Conservation (phyloP, 2,797 vertebrate genomes). For the Cryptoblepharus egeriae region DNA sequence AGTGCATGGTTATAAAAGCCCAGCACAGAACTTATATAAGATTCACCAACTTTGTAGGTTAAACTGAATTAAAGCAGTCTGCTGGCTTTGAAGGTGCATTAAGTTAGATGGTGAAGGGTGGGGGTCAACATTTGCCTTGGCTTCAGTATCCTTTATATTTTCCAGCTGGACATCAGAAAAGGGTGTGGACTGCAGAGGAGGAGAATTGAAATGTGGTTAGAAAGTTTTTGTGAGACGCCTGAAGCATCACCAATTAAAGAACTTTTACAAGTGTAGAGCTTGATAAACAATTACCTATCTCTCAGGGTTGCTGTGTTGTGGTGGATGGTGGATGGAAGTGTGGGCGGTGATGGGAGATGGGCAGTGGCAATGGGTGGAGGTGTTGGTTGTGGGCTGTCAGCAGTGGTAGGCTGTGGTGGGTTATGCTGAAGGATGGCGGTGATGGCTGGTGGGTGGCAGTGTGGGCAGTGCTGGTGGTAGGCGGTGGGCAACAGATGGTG, state of each 20-base stretch:
- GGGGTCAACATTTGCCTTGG: constrained; percentile 19
- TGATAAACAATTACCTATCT: constrained; percentile 7
- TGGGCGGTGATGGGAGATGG: too few relatives aligned
- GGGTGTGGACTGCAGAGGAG: constrained; percentile 7
- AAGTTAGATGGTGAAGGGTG: constrained; percentile 3
- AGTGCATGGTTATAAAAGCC: not conserved
- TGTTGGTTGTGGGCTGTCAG: too few relatives aligned
- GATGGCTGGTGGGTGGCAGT: too few relatives aligned
- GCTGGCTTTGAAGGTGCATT: constrained; percentile 11
- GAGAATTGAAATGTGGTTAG: not conserved
- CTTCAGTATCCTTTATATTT: not conserved
- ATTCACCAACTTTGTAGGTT: not conserved
- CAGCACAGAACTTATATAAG: not conserved
- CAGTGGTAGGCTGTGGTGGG: too few relatives aligned
- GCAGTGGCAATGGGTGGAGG: too few relatives aligned
- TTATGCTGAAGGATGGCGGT: too few relatives aligned
- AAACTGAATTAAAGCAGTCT: constrained; percentile 15
- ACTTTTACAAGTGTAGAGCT: not conserved
- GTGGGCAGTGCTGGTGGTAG: too few relatives aligned
- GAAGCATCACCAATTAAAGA: not conserved
- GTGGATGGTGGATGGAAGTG: too few relatives aligned
- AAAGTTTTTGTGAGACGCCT: not conserved
- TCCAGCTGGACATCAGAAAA: constrained; percentile 21
- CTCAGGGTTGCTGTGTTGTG: too few relatives aligned
- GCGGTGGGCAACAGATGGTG: too few relatives aligned